These are phyloP conservation scores for Drosophila sordidula DNA, from an alignment of 2,888 invertebrate genomes.

Conservation along the genomic window DNA sequence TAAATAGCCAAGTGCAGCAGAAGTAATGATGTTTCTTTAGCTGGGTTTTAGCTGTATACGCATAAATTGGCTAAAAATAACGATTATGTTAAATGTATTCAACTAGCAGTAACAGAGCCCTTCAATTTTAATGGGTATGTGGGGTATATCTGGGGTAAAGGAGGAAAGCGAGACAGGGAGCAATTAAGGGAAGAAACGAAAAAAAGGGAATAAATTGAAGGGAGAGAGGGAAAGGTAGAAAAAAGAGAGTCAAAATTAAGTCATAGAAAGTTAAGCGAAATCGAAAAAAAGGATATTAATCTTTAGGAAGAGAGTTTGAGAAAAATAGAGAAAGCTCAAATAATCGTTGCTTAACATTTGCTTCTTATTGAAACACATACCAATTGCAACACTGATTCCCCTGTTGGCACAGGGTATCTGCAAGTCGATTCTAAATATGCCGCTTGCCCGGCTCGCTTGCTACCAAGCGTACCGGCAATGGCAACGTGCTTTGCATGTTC, in stretches of 20 bases:
- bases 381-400: too few species aligned
- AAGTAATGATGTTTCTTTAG: constrained; percentile 1
- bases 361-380: too few species aligned
- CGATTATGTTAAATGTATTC: constrained; percentile 1
- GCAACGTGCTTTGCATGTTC: constrained; percentile 67
- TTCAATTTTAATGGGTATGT: background rate
- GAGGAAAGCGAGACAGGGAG: too few species aligned
- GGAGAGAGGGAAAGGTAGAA: too few species aligned
- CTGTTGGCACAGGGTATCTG: constrained; percentile 11
- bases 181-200: too few species aligned
- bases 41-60: constrained; percentile 10
- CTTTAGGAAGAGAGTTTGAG: too few species aligned
- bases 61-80: background rate
- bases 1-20: background rate
- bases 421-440: background rate
- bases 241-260: too few species aligned
- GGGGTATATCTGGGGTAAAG: constrained; percentile 16
- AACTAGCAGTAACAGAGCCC: background rate
- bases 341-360: too few species aligned
- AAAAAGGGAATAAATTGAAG: too few species aligned
- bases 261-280: too few species aligned
- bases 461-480: constrained; percentile 1
- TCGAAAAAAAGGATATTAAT: too few species aligned
- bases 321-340: too few species aligned
- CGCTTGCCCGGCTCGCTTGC: background rate